Base-by-base conservation (phyloP, 37 sponge, comb jelly and placozoan genomes). In the Haliclona indistincta region DNA sequence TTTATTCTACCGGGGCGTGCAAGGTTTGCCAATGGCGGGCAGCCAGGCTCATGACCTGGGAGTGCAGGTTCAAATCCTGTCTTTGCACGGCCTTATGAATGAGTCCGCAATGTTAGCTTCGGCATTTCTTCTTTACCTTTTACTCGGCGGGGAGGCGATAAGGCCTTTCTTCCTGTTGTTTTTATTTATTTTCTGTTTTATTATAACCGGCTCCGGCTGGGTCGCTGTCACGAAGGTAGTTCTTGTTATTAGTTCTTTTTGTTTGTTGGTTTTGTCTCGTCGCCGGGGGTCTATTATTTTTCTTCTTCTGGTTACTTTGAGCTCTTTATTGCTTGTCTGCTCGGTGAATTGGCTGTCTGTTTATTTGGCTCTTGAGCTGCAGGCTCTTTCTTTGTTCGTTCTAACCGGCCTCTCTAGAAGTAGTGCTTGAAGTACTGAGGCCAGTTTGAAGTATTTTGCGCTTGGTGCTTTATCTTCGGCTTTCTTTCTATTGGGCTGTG, bases 41-140 rank as follows among this genome's bases (percentile, higher is more conserved):
- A 38, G 41, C 67, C 75, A 80, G 87, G 43, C 76, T 86, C 87
- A 86, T 86, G 33, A 75, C 79, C 74, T 80, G 81, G 75, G 49
- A 23, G 62, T 79, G 75, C 79, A 29, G 87, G 87, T 86, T 86
- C 87, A 58, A 86, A 49, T 79, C 87, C 87, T 75, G 56, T 68
- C 81, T 67, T 63, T 80, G 67, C 71, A 40, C 67, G n/a, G 13
- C 53, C 47, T 74, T 60, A 68, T 60, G 51, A 53, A 28, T 68
- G 67, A 74, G n/a, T 80, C 79, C 52, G 37, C 79, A 47, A 68
- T 79, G 68, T 80, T 86, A 80, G 74, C 81, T 74, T 17, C 68
- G 43, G 67, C 45, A 34, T 38, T 86, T 45, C 74, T 86, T 60
- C 64, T 67, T 60, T 80, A 79, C 79, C 75, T 86, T 49, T 30